phyloP scores from a whole-genome alignment of 2,888 invertebrate species.

The Allacma fusca region DNA sequence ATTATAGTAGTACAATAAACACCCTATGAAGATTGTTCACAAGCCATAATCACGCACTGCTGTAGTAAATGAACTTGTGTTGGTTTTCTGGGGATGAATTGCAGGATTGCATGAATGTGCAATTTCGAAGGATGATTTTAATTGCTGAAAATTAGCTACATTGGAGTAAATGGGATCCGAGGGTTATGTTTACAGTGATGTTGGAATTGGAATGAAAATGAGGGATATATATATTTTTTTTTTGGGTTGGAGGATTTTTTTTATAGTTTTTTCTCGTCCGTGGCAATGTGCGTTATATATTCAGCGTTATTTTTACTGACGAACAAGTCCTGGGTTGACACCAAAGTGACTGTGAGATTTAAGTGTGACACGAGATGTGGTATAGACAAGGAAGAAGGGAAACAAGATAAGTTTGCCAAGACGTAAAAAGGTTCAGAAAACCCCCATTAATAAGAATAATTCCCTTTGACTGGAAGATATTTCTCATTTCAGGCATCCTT shows the following conservation, averaged over 20 bases:
- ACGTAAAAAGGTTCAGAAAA: slow-evolving; percentile 41
- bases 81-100: too few relatives aligned
- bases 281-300: too few relatives aligned
- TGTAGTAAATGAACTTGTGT: too few relatives aligned
- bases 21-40: too few relatives aligned
- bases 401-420: slow-evolving; percentile 39
- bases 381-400: slow-evolving; percentile 3
- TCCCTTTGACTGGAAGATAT: slow-evolving; percentile 41
- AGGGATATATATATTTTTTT: too few relatives aligned
- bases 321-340: background rate
- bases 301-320: background rate
- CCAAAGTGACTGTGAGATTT: slow-evolving; percentile 1
- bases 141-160: too few relatives aligned
- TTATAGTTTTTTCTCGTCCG: too few relatives aligned
- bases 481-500: slow-evolving; percentile 41
- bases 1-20: background rate
- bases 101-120: background rate
- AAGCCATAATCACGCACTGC: too few relatives aligned
- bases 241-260: too few relatives aligned
- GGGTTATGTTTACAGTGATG: too few relatives aligned
- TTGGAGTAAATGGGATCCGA: too few relatives aligned
- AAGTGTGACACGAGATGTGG: slow-evolving; percentile 16
- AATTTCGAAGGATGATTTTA: background rate
- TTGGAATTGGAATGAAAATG: too few relatives aligned
- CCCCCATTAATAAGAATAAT: slow-evolving; percentile 43